phyloP scores from a whole-genome alignment of 1,140 invertebrate genomes.

The Berghia stephanieae region DNA sequence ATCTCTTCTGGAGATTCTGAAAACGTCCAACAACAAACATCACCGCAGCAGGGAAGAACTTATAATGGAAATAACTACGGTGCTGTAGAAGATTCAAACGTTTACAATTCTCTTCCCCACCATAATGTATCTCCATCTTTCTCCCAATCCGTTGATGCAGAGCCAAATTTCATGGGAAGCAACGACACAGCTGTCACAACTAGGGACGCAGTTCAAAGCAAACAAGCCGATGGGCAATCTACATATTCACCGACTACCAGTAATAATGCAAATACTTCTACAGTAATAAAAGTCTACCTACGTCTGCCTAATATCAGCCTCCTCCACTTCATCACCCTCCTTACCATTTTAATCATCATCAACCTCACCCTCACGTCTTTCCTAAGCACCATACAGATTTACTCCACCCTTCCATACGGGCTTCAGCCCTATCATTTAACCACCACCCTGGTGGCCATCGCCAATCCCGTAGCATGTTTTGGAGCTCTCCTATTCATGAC shows the following conservation, averaged over 20 bases:
- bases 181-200: neutral
- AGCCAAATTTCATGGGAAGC: neutral
- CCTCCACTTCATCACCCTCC: neutral
- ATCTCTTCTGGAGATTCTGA: neutral
- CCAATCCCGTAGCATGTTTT: constrained; percentile 87
- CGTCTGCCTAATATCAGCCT: neutral
- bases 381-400: constrained; percentile 72
- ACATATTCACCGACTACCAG: neutral
- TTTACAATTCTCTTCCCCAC: neutral
- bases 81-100: neutral
- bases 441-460: constrained; percentile 81
- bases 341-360: neutral
- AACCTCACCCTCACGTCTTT: constrained; percentile 31
- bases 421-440: constrained; percentile 82
- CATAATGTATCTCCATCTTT: neutral
- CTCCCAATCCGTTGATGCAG: neutral
- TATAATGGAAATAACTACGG: neutral
- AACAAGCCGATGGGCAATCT: neutral
- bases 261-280: neutral
- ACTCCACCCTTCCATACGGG: constrained; percentile 88
- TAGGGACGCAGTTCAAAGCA: neutral
- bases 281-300: neutral
- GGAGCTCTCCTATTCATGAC: constrained; percentile 79
- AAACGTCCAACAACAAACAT: neutral
- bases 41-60: neutral